These are phyloP conservation scores for Reticulitermes speratus DNA, from an alignment of 1,140 invertebrate genomes.

Conservation along the genomic window DNA sequence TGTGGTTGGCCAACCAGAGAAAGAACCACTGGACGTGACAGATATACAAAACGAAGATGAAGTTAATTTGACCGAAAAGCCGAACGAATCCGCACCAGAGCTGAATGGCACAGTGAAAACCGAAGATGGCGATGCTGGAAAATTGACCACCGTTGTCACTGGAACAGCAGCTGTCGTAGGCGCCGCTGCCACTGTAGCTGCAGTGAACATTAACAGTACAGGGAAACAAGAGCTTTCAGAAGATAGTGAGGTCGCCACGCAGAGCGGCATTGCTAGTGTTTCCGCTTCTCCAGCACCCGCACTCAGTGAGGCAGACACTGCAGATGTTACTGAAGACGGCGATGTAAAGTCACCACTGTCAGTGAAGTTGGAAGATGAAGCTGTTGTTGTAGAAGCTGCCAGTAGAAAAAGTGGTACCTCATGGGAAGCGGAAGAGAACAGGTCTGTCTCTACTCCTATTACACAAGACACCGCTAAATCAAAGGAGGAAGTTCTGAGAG, in stretches of 20 bases:
- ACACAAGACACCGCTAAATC: too few species aligned
- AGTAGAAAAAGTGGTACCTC: too few species aligned
- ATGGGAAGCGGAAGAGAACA: too few species aligned
- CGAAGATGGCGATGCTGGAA: slow-evolving; percentile 27
- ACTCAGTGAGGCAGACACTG: neutral
- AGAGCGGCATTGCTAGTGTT: too few species aligned
- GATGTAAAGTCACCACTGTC: too few species aligned
- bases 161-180: slow-evolving; percentile 31
- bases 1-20: neutral
- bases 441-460: too few species aligned
- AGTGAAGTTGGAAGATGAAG: too few species aligned
- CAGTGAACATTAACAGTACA: neutral
- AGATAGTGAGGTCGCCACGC: neutral
- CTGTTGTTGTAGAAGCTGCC: too few species aligned
- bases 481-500: too few species aligned
- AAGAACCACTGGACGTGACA: neutral
- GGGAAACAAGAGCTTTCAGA: neutral
- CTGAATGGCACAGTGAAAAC: slow-evolving; percentile 33
- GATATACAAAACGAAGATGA: slow-evolving; percentile 27
- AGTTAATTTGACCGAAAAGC: neutral
- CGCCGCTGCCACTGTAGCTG: slow-evolving; percentile 35
- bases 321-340: neutral
- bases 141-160: slow-evolving; percentile 34
- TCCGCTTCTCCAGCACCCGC: neutral
- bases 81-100: slow-evolving; percentile 32